Evolutionary conservation across 2,888 invertebrate species (phyloP).

Genomic region (Drosophila anomelani): DNA sequence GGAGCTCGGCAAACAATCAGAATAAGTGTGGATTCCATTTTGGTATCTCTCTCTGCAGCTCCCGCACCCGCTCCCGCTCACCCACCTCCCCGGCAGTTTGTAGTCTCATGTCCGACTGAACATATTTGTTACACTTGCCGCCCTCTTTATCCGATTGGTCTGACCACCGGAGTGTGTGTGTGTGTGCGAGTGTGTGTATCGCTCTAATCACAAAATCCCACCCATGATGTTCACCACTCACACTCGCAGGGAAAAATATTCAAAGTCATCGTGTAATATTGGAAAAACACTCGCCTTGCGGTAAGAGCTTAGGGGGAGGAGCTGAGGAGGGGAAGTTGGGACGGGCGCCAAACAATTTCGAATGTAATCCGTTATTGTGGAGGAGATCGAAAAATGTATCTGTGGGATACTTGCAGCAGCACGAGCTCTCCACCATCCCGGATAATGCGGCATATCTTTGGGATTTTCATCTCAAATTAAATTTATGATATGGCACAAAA

Average conservation of each 20-base stretch:
- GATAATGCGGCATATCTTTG: constrained; percentile 68
- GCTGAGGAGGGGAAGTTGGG: neutral
- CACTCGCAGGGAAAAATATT: constrained; percentile 59
- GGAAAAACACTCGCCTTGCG: constrained; percentile 52
- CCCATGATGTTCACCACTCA: constrained; percentile 65
- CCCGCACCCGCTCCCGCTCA: neutral
- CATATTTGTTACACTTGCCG: constrained; percentile 73
- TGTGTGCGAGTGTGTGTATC: constrained; percentile 47
- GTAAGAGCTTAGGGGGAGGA: too few relatives aligned
- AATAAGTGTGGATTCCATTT: constrained; percentile 63
- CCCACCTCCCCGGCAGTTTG: constrained; percentile 14
- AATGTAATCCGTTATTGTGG: constrained; percentile 77
- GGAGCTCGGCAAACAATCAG: constrained; percentile 64
- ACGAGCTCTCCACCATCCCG: constrained; percentile 17
- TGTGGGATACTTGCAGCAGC: constrained; percentile 38
- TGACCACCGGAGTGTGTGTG: neutral
- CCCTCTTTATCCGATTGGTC: constrained; percentile 32
- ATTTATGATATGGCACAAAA: constrained; percentile 80
- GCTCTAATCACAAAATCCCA: constrained; percentile 79
- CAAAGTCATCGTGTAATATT: constrained; percentile 80
- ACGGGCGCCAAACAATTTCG: constrained; percentile 70
- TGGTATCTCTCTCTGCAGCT: constrained; percentile 2
- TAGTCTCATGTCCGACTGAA: constrained; percentile 45
- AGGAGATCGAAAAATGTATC: constrained; percentile 47
- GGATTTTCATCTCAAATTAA: constrained; percentile 82